These are phyloP conservation scores for Bungarus multicinctus DNA, from an alignment of 2,113 vertebrate genomes.

Conservation along the genomic window DNA sequence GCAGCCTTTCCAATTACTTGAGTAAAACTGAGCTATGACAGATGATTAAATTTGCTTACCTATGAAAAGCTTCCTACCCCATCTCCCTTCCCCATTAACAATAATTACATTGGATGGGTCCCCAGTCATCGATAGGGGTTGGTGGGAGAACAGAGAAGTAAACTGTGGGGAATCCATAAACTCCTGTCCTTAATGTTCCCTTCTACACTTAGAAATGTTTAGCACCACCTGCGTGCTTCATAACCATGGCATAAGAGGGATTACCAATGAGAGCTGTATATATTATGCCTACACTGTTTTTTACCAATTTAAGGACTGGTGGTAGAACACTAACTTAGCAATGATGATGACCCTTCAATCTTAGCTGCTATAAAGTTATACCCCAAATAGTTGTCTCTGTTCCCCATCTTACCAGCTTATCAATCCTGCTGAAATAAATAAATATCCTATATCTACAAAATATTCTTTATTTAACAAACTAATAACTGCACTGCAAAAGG, in stretches of 20 bases:
- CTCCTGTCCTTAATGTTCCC: not conserved
- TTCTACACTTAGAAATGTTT: not conserved
- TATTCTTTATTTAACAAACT: not conserved
- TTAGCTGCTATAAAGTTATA: not conserved
- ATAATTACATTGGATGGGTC: not conserved
- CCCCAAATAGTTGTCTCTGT: not conserved
- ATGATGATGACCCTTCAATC: not conserved
- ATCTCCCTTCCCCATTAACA: not conserved
- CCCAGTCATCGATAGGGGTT: not conserved
- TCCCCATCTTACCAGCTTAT: not conserved
- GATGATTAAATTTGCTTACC: not conserved
- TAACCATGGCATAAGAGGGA: not conserved
- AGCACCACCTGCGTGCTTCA: not conserved
- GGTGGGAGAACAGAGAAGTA: not conserved
- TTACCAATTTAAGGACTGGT: not conserved
- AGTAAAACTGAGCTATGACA: not conserved
- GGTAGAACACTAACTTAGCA: not conserved
- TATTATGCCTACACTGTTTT: not conserved
- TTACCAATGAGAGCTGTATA: not conserved
- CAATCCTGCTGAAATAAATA: not conserved
- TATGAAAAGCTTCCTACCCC: not conserved
- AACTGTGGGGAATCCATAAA: not conserved
- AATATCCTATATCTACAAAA: not conserved
- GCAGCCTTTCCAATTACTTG: not conserved
- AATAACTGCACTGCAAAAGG: not conserved